A percentile compares a stretch with the other conserved stretches of the same genome.
Evolutionary conservation across 2,113 vertebrate species (phyloP).

Genomic region (Phoxinus phoxinus): DNA sequence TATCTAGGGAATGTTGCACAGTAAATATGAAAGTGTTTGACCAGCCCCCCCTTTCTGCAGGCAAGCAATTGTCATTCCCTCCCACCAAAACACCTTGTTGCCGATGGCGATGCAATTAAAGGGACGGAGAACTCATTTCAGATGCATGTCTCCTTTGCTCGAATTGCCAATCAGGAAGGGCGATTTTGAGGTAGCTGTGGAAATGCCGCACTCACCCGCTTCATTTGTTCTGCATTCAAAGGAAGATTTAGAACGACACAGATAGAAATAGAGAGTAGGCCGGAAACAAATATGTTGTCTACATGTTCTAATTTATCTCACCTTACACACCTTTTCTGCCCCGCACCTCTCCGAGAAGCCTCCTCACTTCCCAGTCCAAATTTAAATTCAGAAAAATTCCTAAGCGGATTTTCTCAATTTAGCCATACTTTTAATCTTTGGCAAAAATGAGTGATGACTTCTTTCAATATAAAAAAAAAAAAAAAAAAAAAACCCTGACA

Average conservation of each 20-base stretch:
- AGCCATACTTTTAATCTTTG: conserved; percentile 99
- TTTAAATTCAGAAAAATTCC: conserved; percentile 94
- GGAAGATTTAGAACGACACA: conserved; percentile 65
- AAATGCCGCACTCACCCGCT: conserved; percentile 48
- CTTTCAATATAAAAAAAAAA: conserved; percentile 86
- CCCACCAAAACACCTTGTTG: conserved; percentile 84
- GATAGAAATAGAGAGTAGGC: not conserved
- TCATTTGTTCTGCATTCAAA: conserved; percentile 62
- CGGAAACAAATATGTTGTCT: conserved; percentile 83
- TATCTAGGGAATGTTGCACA: conserved; percentile 68
- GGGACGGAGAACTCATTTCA: conserved; percentile 86
- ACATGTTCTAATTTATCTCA: conserved; percentile 81
- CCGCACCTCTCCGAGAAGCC: conserved; percentile 72
- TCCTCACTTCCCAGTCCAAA: conserved; percentile 84
- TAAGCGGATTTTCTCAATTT: conserved; percentile 99
- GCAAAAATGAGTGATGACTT: conserved; percentile 99
- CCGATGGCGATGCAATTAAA: conserved; percentile 92
- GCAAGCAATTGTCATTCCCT: conserved; percentile 81
- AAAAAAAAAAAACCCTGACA: conserved; percentile 85
- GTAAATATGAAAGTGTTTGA: conserved; percentile 79
- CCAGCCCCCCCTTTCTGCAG: conserved; percentile 77
- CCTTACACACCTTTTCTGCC: conserved; percentile 71
- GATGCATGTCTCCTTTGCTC: conserved; percentile 83
- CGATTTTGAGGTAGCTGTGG: conserved; percentile 71
- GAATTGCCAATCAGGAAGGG: conserved; percentile 79